Conservation (phyloP, 1,140 invertebrate genomes). For the Drosophila sproati region DNA sequence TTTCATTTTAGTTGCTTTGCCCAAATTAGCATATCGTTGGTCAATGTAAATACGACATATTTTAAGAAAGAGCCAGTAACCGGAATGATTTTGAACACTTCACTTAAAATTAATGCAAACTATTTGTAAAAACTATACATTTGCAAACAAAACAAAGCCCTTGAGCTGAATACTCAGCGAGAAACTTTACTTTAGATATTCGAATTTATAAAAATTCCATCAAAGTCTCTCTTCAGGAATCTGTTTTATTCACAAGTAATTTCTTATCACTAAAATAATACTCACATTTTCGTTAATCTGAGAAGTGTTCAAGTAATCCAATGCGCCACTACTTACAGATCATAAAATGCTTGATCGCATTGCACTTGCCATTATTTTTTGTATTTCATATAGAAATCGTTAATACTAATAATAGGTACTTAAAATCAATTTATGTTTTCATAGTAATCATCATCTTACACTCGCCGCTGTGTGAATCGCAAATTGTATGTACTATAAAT, state of each 20-base stretch:
- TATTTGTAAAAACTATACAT: neutral
- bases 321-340: slow-evolving; percentile 27
- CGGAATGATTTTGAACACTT: slow-evolving; percentile 25
- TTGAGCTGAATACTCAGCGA: neutral
- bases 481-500: slow-evolving; percentile 49
- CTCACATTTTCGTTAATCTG: slow-evolving; percentile 16
- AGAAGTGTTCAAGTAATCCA: slow-evolving; percentile 28
- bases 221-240: slow-evolving; percentile 42
- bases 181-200: slow-evolving; percentile 1
- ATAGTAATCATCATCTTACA: slow-evolving; percentile 17
- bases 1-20: slow-evolving; percentile 61
- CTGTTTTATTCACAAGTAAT: slow-evolving; percentile 33
- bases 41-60: slow-evolving; percentile 52
- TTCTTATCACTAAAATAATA: slow-evolving; percentile 10
- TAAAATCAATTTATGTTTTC: slow-evolving; percentile 15
- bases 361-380: slow-evolving; percentile 77
- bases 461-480: slow-evolving; percentile 28
- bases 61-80: slow-evolving; percentile 12
- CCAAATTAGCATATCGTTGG: slow-evolving; percentile 62
- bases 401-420: slow-evolving; percentile 6
- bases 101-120: neutral
- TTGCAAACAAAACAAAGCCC: neutral
- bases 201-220: slow-evolving; percentile 32
- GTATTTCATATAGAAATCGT: slow-evolving; percentile 58
- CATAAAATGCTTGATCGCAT: slow-evolving; percentile 43